Evolutionary conservation across 2,113 vertebrate genomes (phyloP), one percentile per base, ranked within the genome.

Genomic region (Aphelocoma coerulescens): DNA sequence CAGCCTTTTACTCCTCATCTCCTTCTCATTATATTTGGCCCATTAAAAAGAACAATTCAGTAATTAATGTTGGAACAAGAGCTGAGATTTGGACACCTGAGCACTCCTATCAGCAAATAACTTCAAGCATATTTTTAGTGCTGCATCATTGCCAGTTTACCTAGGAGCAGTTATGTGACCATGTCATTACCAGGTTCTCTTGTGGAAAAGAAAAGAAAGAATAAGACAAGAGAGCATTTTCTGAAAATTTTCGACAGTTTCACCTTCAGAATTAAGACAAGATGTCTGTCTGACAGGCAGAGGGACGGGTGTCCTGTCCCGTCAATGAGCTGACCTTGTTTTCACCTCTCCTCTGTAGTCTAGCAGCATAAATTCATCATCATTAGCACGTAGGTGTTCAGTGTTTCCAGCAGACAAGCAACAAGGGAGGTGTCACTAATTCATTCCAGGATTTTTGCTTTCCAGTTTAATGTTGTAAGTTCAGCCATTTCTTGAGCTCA

Each of bases 401-500:
- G 51, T n/a, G 23, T 62, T 92, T 78, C 48, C 85, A 95, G 77
- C 35, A 92, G 66, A 27, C 39, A 51, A 87, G 44, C 27, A 41
- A 54, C 28, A 67, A 80, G 65, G 58, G 54, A 71, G 26, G 79
- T 74, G 18, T 68, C 49, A 68, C 44, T 78, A 73, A 61, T 76
- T 81, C 35, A 61, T 89, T 93, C 39, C 33, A 58, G 35, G 43
- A 88, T 82, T 92, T 95, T 89, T 83, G 30, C 43, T 68, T 90
- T 89, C 39, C 69, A 37, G 54, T 80, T 74, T 83, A 84, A 54
- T 21, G 21, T 35, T 49, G 11, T 32, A 65, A 54, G 19, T 72
- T 94, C 93, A 88, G 54, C 67, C 55, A 81, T 79, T 96, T 90
- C 73, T 84, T 91, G 89, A 95, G 80, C 73, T 96, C 75, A 94